phyloP scores from a whole-genome alignment of 2,888 invertebrate species.

The Plagiodera versicolora region DNA sequence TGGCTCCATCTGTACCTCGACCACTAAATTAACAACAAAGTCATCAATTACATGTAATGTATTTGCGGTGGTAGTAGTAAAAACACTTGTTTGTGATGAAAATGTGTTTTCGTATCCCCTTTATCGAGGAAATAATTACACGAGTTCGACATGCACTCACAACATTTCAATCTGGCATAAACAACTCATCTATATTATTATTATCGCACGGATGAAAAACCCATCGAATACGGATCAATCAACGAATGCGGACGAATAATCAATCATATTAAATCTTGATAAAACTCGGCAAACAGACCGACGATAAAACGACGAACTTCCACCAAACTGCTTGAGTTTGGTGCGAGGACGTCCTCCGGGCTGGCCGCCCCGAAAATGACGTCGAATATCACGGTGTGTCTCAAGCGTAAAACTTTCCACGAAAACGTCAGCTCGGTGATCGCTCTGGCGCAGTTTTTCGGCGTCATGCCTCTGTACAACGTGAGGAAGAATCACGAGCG shows the following conservation, averaged over 20 bases:
- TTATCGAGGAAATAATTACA: not conserved
- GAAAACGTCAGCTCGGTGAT: constrained; percentile 42
- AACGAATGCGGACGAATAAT: constrained; percentile 17
- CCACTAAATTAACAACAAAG: no score
- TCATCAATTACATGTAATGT: no score
- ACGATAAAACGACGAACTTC: not conserved
- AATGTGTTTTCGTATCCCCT: not conserved
- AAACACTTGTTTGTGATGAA: no score
- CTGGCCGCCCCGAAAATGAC: constrained; percentile 22
- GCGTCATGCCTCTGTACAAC: constrained; percentile 44
- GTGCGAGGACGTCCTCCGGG: no score
- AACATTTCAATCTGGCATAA: not conserved
- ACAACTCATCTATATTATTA: not conserved
- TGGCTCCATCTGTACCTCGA: no score
- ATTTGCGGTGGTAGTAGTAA: no score
- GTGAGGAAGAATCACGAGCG: constrained; percentile 34
- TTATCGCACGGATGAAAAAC: no score
- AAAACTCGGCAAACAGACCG: not conserved
- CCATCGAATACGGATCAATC: constrained; percentile 7
- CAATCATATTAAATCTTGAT: constrained; percentile 16
- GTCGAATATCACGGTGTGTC: constrained; percentile 29
- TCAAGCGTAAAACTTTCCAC: constrained; percentile 35
- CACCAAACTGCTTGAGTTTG: no score
- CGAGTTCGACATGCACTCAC: not conserved
- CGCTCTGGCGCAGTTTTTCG: constrained; percentile 44